Evolutionary conservation across 2,888 invertebrate species (phyloP).

Genomic region (Apotomis turbidana): DNA sequence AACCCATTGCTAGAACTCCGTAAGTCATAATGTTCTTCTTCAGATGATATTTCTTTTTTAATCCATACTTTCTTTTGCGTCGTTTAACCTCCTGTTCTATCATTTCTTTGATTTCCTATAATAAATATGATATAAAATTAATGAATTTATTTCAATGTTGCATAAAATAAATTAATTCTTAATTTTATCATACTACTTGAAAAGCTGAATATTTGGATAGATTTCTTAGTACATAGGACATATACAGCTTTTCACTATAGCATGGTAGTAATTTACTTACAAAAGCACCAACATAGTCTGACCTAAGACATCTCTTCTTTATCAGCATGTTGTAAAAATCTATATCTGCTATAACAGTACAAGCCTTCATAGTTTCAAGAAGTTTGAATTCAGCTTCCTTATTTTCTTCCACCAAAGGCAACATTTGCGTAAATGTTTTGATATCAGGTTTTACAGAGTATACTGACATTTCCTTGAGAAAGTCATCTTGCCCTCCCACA

Average conservation of each 20-base stretch:
- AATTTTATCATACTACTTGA: no score
- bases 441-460: conserved; percentile 88
- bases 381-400: conserved; percentile 87
- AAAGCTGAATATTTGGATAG: no score
- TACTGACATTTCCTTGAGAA: conserved; percentile 88
- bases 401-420: conserved; percentile 88
- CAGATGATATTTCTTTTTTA: conserved; percentile 76
- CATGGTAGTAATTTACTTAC: conserved; percentile 73
- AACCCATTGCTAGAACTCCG: conserved; percentile 92
- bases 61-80: conserved; percentile 61
- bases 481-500: conserved; percentile 91
- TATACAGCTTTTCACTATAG: no score
- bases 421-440: conserved; percentile 90
- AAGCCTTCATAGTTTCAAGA: conserved; percentile 84
- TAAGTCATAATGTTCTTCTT: conserved; percentile 92
- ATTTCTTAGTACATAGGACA: no score
- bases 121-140: conserved; percentile 43
- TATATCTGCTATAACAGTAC: conserved; percentile 87
- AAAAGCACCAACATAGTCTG: conserved; percentile 87
- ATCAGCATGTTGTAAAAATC: conserved; percentile 95
- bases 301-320: conserved; percentile 89
- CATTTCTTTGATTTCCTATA: conserved; percentile 82
- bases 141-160: no score
- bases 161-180: no score
- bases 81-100: conserved; percentile 78